phyloP scores from a whole-genome alignment of 2,888 invertebrate genomes.

The Endomychus coccineus region DNA sequence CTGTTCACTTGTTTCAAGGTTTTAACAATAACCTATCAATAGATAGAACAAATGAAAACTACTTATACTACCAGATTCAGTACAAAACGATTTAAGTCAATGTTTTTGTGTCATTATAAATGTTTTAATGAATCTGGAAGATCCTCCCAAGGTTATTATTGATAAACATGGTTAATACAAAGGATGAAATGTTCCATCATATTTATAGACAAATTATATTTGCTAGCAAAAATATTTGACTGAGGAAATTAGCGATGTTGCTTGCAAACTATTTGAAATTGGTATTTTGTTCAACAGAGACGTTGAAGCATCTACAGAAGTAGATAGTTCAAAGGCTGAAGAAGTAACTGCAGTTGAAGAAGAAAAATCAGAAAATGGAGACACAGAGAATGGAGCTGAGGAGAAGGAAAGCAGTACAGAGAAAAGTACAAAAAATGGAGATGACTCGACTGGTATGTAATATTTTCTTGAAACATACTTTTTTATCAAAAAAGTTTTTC shows the following conservation, averaged over 20 bases:
- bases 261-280: too few relatives aligned
- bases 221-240: too few relatives aligned
- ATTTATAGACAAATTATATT: background rate
- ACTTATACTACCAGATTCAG: too few relatives aligned
- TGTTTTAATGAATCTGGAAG: too few relatives aligned
- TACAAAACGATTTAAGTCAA: too few relatives aligned
- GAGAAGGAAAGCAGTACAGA: slow-evolving; percentile 43
- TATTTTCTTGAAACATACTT: slow-evolving; percentile 2
- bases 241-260: too few relatives aligned
- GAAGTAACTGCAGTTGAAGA: slow-evolving; percentile 38
- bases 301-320: slow-evolving; percentile 16
- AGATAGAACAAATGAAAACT: too few relatives aligned
- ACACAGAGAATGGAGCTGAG: slow-evolving; percentile 40
- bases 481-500: background rate
- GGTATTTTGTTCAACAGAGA: slow-evolving; percentile 6
- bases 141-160: too few relatives aligned
- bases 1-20: too few relatives aligned
- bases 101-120: too few relatives aligned
- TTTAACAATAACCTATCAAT: too few relatives aligned
- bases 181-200: background rate
- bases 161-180: too few relatives aligned
- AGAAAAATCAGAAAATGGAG: slow-evolving; percentile 31
- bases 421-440: slow-evolving; percentile 41
- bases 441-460: slow-evolving; percentile 40
- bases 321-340: slow-evolving; percentile 34